phyloP scores from a whole-genome alignment of 2,113 vertebrate species.

The Gasterosteus nipponicus region DNA sequence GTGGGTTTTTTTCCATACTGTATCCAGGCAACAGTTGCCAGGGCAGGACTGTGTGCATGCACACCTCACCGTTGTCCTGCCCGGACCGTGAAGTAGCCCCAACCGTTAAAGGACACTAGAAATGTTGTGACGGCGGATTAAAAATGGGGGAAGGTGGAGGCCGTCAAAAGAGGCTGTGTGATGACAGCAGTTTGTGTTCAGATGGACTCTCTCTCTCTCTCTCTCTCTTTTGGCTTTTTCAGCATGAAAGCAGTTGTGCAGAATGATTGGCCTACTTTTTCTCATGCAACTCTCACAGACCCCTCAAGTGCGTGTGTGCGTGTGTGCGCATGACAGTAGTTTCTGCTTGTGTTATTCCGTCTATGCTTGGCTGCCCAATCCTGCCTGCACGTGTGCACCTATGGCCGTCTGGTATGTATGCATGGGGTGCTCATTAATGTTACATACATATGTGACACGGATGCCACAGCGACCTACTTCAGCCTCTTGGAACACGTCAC shows the following conservation, averaged over 20 bases:
- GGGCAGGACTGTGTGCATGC: constrained; percentile 42
- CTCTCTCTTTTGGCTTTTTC: constrained; percentile 56
- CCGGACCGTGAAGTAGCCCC: constrained; percentile 27
- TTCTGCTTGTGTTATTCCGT: constrained; percentile 25
- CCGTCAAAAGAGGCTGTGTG: not conserved
- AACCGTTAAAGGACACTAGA: not conserved
- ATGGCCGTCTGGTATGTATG: constrained; percentile 12
- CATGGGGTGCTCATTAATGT: constrained; percentile 52
- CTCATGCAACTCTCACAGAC: constrained; percentile 19
- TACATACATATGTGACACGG: constrained; percentile 59
- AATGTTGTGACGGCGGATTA: not conserved
- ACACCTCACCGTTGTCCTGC: constrained; percentile 37
- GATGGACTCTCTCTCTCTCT: constrained; percentile 7
- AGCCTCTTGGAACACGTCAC: constrained; percentile 22
- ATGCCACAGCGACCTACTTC: constrained; percentile 59
- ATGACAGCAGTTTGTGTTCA: constrained; percentile 25
- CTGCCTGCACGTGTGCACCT: constrained; percentile 25
- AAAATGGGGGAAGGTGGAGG: constrained; percentile 3
- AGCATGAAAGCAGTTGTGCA: constrained; percentile 74
- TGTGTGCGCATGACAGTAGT: constrained; percentile 8
- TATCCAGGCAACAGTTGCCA: constrained; percentile 82
- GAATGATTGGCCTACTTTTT: constrained; percentile 80
- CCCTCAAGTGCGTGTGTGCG: constrained; percentile 1
- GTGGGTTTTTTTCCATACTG: constrained; percentile 63
- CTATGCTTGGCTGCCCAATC: constrained; percentile 47